phyloP scores from a whole-genome alignment of 1,140 invertebrate genomes.

The Aphis gossypii region DNA sequence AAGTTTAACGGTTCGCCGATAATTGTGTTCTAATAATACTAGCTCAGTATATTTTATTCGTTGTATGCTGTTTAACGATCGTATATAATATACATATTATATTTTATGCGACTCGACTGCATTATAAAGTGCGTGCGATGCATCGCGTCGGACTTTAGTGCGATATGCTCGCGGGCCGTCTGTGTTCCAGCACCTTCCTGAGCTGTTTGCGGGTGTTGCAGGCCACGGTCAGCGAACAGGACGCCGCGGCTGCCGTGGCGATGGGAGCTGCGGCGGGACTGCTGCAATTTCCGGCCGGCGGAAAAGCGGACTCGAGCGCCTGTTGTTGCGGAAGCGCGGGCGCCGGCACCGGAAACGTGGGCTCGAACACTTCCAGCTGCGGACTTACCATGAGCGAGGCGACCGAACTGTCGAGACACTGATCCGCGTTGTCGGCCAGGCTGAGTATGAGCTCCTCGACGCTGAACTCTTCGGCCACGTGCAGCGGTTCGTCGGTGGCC shows the following conservation, averaged over 20 bases:
- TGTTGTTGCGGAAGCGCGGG: constrained; percentile 54
- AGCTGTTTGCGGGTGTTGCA: constrained; percentile 62
- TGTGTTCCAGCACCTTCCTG: constrained; percentile 60
- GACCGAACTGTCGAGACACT: constrained; percentile 37
- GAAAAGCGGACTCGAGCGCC: constrained; percentile 48
- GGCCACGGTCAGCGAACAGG: constrained; percentile 63
- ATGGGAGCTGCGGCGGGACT: background rate
- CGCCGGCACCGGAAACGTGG: background rate
- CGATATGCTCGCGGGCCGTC: constrained; percentile 42
- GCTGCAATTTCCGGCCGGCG: background rate
- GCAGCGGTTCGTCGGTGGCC: background rate
- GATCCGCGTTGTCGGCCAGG: constrained; percentile 23
- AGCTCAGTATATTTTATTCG: too few relatives aligned
- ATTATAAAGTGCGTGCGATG: too few relatives aligned
- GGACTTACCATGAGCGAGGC: constrained; percentile 59
- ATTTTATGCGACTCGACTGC: too few relatives aligned
- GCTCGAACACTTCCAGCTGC: constrained; percentile 59
- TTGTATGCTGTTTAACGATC: background rate
- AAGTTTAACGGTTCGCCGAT: too few relatives aligned
- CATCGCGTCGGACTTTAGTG: background rate
- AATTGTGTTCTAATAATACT: too few relatives aligned
- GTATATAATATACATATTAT: too few relatives aligned
- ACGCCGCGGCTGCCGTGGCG: background rate
- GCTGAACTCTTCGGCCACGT: constrained; percentile 15
- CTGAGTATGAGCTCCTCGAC: constrained; percentile 46